These are phyloP conservation scores for Paratrypauchen microcephalus DNA, from an alignment of 2,797 vertebrate genomes.

Conservation along the genomic window DNA sequence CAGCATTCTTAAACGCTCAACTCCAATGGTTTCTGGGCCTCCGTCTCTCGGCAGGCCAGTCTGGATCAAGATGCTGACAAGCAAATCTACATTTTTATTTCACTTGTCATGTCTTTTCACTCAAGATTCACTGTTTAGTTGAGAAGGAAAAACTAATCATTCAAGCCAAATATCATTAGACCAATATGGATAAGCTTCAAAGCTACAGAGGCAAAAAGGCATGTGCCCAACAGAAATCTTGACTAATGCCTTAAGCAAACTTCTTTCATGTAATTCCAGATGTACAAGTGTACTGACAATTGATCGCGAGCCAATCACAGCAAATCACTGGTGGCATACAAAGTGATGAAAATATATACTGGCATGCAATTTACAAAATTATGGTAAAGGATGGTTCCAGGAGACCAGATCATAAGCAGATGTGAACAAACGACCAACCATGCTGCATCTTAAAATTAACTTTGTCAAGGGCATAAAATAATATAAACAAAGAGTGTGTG, in stretches of 20 bases:
- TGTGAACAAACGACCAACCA: neutral
- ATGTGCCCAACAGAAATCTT: conserved; percentile 25
- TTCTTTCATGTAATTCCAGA: conserved; percentile 29
- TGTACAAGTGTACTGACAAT: neutral
- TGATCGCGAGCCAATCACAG: neutral
- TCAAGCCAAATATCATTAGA: conserved; percentile 57
- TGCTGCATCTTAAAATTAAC: too few species aligned
- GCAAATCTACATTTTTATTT: conserved; percentile 52
- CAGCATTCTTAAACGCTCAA: conserved; percentile 75
- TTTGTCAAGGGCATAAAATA: too few species aligned
- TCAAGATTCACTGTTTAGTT: conserved; percentile 26
- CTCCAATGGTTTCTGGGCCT: conserved; percentile 48
- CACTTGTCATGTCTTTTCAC: conserved; percentile 1
- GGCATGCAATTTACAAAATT: conserved; percentile 16
- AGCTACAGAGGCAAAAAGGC: conserved; percentile 21
- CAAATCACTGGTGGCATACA: conserved; percentile 12
- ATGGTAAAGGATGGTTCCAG: neutral
- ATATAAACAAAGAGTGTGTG: too few species aligned
- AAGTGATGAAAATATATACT: conserved; percentile 18
- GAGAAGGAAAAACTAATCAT: conserved; percentile 16
- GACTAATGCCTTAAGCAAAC: conserved; percentile 29
- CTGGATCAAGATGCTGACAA: conserved; percentile 68
- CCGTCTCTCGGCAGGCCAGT: conserved; percentile 50
- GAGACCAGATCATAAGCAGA: conserved; percentile 7
- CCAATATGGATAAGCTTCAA: conserved; percentile 43